Conservation (phyloP, 2,797 vertebrate species). For the Enteromius viviparus region DNA sequence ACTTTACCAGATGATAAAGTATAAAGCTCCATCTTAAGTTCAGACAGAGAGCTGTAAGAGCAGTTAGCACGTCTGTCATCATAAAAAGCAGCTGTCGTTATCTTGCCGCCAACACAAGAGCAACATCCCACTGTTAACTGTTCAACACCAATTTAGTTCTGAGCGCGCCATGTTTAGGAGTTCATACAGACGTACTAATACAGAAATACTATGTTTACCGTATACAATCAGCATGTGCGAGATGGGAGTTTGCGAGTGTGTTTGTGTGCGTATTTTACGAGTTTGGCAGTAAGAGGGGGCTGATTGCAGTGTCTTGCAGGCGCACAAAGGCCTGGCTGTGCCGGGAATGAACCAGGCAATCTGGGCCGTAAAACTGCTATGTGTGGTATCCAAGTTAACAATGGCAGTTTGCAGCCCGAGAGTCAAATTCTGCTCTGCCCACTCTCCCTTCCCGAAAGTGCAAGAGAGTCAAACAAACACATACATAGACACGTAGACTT, state of each 20-base stretch:
- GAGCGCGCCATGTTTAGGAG: constrained; percentile 11
- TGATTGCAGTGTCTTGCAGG: constrained; percentile 48
- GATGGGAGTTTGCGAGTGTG: constrained; percentile 20
- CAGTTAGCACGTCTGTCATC: constrained; percentile 22
- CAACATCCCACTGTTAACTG: constrained; percentile 42
- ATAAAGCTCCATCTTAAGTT: constrained; percentile 9
- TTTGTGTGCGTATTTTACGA: constrained; percentile 33
- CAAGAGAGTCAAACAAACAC: constrained; percentile 28
- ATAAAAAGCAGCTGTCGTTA: constrained; percentile 26
- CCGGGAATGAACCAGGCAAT: constrained; percentile 77
- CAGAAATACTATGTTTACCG: constrained; percentile 24
- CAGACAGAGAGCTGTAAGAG: constrained; percentile 10
- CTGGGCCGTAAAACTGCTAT: constrained; percentile 81
- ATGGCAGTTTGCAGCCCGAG: constrained; percentile 86
- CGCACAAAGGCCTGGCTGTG: constrained; percentile 82
- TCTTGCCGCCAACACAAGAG: constrained; percentile 19
- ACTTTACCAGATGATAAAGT: constrained; percentile 7
- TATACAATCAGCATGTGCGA: not conserved
- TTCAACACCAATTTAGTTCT: constrained; percentile 32
- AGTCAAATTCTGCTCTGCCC: constrained; percentile 85
- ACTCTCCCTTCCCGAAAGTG: constrained; percentile 67
- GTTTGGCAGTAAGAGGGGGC: constrained; percentile 27
- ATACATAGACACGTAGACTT: constrained; percentile 23
- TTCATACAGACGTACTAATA: not conserved
- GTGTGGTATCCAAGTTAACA: constrained; percentile 91